A percentile compares a stretch with the other conserved stretches of the same genome.
These are phyloP conservation scores for Tupaia tana DNA, from an alignment of 2,113 vertebrate genomes.

Conservation along the genomic window DNA sequence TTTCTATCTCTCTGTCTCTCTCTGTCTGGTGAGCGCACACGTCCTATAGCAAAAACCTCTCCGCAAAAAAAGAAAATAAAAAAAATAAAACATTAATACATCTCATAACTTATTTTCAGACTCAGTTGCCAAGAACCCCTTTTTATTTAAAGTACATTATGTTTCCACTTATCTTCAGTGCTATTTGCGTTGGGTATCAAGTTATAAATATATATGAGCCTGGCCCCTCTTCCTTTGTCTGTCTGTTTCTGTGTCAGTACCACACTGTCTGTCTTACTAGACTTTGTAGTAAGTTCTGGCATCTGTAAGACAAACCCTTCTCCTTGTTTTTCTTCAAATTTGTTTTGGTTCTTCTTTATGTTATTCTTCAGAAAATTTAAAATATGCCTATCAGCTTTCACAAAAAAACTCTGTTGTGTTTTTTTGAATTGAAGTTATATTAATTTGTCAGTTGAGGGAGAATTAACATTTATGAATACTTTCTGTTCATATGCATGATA, in stretches of 20 bases:
- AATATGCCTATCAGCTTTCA: neutral
- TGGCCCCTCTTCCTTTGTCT: neutral
- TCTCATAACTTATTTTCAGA: slow-evolving; percentile 29
- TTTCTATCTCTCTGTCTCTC: no score
- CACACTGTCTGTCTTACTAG: neutral
- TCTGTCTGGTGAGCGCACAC: no score
- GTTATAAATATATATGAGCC: neutral
- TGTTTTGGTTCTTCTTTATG: slow-evolving; percentile 11
- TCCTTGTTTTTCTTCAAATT: neutral
- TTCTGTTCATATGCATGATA: neutral
- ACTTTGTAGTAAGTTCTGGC: neutral
- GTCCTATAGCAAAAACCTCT: no score
- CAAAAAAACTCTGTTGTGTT: neutral
- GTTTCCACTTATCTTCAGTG: neutral
- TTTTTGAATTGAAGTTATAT: slow-evolving; percentile 39
- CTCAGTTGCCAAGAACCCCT: neutral
- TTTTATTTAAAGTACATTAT: neutral
- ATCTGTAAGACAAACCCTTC: neutral
- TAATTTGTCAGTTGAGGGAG: neutral
- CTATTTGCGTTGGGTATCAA: neutral
- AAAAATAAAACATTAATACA: neutral
- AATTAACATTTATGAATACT: neutral
- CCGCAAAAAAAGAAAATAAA: no score
- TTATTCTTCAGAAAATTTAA: slow-evolving; percentile 33
- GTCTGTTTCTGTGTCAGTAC: neutral